These are phyloP conservation scores for Hyperoplus immaculatus DNA, from an alignment of 2,797 vertebrate genomes.

Conservation along the genomic window DNA sequence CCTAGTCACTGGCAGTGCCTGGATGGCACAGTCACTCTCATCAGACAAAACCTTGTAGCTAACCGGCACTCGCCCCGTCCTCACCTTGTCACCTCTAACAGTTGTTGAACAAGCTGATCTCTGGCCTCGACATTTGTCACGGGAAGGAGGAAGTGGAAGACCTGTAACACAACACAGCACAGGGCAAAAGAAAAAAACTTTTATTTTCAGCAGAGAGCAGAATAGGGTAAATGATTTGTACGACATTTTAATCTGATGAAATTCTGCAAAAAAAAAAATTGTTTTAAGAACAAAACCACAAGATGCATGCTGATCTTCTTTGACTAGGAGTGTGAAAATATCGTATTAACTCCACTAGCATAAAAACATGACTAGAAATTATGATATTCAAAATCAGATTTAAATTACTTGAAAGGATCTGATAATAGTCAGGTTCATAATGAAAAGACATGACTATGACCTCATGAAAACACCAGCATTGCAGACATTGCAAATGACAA, in stretches of 20 bases:
- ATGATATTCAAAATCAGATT: not conserved
- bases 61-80: conserved; percentile 40
- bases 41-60: conserved; percentile 72
- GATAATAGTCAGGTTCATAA: not conserved
- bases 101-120: conserved; percentile 40
- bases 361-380: not conserved
- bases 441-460: not conserved
- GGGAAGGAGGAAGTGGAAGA: conserved; percentile 57
- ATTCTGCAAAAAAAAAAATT: not conserved
- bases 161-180: conserved; percentile 53
- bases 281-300: conserved; percentile 1
- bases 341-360: not conserved
- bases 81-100: conserved; percentile 72
- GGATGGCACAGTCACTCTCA: conserved; percentile 77
- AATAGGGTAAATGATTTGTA: not conserved
- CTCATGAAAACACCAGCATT: not conserved
- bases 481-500: not conserved
- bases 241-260: not conserved
- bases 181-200: conserved; percentile 2
- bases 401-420: not conserved
- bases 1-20: conserved; percentile 81
- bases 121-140: conserved; percentile 77
- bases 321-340: not conserved
- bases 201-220: conserved; percentile 7
- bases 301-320: not conserved